Evolutionary conservation across 2,888 invertebrate genomes (phyloP), one percentile per base, ranked within the genome.

Genomic region (Drosophila suboccidentalis): DNA sequence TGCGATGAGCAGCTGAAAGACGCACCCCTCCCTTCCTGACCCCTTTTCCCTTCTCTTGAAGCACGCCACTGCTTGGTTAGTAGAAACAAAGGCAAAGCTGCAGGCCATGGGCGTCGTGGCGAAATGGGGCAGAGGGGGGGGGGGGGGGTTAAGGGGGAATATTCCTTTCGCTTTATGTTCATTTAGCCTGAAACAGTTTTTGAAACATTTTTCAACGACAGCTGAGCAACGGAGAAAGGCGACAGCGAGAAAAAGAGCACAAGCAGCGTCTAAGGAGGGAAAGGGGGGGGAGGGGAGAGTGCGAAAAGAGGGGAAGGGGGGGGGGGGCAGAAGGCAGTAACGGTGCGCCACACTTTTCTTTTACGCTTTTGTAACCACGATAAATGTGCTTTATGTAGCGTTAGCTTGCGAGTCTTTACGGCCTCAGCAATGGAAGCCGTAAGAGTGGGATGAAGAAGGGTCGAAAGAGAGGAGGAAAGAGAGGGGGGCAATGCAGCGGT

Each of bases 331-430:
- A 15, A 10, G 26, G 11, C 11, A 26, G 29, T 6, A 78, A 76
- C 77, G 66, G 73, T 73, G 75, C 77, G 84, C 78, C 76, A 78
- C 84, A 79, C 77, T 77, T 82, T 86, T 86, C 86, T 86, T 86
- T 86, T 85, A 87, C 88, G 89, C 88, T 85, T 86, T 86, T 86
- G 82, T 86, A 86, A 87, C 89, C 89, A 82, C 87, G 87, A 87
- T 89, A 84, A 86, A 86, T 86, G 88, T 87, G 89, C 85, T 85
- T 85, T 89, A 85, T 85, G 85, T 84, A 75, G 77, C 89, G 73
- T 77, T 59, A 77, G 67, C 75, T 34, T 26, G 53, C 62, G 61
- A 67, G 47, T 66, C 59, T 73, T 72, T 73, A 68, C 74, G 69
- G 74, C 63, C 58, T 47, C 29, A 65, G 78, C 34, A 55, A 22